Base-by-base conservation (phyloP, 2,888 invertebrate genomes). In the Galeruca laticollis region DNA sequence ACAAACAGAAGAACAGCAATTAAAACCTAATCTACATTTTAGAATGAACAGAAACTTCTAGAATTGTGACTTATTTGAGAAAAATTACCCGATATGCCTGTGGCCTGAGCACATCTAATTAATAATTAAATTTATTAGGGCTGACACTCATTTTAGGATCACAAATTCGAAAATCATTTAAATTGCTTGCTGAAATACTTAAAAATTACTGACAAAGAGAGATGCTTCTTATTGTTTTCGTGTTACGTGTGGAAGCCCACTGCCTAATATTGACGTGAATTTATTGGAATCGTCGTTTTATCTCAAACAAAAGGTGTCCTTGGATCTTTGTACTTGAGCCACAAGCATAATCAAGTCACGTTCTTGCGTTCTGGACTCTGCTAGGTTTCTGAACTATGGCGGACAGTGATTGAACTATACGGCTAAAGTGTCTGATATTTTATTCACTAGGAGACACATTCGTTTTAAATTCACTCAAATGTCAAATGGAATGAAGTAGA, bases 401-500 rank as follows among this genome's bases (percentile, higher is more conserved):
- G 81, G 82, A 82, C 83, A 83, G 81, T 83, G 83, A 83, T 83
- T 82, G 82, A 82, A 80, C 82, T 80, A 78, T 77, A 79, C 78
- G 75, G 72, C 72, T 76, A 80, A 81, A 80, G 80, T 80, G 77
- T 79, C 81, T 82, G 76, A 82, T 82, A 82, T 82, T 82, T 83
- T 82, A 82, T 82, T 82, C 82, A 81, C 81, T 76, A 76, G 21
- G 31, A 81, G 80, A 79, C 80, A 80, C 80, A 80, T 79, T 80
- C 80, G 77, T 78, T 76, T 74, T 78, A 79, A 81, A 82, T 83
- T 81, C 80, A 80, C 80, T 78, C 75, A 75, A 74, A 78, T 78
- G 80, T 78, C 80, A 76, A 75, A 78, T 78, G 74, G 75, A 76
- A 77, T 77, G 75, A 82, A 79, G 79, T 77, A 77, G 77, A 35